Percentiles rank a stretch among this genome's conserved stretches.
Evolutionary conservation across 2,888 invertebrate genomes (phyloP).

Genomic region (Melieria crassipennis): DNA sequence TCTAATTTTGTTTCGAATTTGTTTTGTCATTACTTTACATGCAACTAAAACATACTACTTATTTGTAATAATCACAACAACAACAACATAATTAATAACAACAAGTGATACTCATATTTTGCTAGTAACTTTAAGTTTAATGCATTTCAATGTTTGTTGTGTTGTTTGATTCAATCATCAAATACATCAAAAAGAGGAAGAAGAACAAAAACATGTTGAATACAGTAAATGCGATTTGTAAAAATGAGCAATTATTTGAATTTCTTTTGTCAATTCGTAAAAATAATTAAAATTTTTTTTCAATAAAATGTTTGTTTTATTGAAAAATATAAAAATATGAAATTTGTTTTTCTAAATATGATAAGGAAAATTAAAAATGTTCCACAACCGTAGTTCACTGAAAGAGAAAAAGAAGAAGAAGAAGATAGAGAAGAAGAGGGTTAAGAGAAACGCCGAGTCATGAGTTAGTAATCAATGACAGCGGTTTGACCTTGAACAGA

Average conservation of each 20-base stretch:
- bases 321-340: neutral
- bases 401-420: too few species aligned
- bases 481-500: too few species aligned
- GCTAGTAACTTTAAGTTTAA: slow-evolving; percentile 43
- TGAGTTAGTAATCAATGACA: too few species aligned
- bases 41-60: slow-evolving; percentile 19
- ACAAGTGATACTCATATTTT: slow-evolving; percentile 61
- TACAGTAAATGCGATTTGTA: too few species aligned
- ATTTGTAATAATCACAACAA: neutral
- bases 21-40: neutral
- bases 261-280: neutral
- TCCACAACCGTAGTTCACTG: too few species aligned
- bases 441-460: too few species aligned
- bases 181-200: too few species aligned
- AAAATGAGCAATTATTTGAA: neutral
- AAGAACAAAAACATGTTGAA: too few species aligned
- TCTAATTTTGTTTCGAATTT: slow-evolving; percentile 10
- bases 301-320: neutral
- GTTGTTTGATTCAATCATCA: neutral
- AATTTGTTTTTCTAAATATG: too few species aligned
- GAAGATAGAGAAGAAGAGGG: too few species aligned
- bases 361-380: too few species aligned
- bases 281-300: neutral
- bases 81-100: slow-evolving; percentile 39
- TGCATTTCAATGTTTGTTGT: slow-evolving; percentile 27